These are phyloP conservation scores for Papilio aristodemus DNA, from an alignment of 1,140 invertebrate species.

Conservation along the genomic window DNA sequence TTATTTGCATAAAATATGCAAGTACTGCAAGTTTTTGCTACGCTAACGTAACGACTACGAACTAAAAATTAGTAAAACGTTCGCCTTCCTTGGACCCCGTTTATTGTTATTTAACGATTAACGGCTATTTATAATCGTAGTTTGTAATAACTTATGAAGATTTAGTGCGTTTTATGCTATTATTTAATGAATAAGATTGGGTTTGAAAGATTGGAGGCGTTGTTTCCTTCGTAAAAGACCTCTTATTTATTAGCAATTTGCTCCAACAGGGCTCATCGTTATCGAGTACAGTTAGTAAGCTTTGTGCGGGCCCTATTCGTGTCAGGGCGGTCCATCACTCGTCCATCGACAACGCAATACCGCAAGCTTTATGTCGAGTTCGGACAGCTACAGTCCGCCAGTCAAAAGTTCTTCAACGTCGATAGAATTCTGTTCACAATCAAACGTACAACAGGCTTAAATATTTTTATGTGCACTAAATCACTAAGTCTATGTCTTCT, in stretches of 20 bases:
- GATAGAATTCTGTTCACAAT: conserved; percentile 18
- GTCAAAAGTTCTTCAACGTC: conserved; percentile 20
- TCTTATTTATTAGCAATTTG: conserved; percentile 6
- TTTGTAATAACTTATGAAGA: conserved; percentile 54
- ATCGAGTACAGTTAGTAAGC: conserved; percentile 65
- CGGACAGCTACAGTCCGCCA: not conserved
- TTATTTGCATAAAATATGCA: conserved; percentile 70
- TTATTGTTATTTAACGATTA: conserved; percentile 61
- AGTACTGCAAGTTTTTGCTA: conserved; percentile 60
- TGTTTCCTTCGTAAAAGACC: conserved; percentile 1
- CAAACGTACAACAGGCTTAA: conserved; percentile 10
- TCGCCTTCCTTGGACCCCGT: conserved; percentile 62
- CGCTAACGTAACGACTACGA: conserved; percentile 63
- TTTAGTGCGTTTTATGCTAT: conserved; percentile 44
- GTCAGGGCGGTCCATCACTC: conserved; percentile 57
- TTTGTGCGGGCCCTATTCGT: conserved; percentile 64
- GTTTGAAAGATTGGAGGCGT: conserved; percentile 24
- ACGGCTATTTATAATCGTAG: conserved; percentile 62
- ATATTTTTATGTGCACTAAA: conserved; percentile 22
- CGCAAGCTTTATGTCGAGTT: conserved; percentile 46
- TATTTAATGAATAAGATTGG: too few relatives aligned
- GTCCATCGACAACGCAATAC: conserved; percentile 46
- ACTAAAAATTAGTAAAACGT: conserved; percentile 67
- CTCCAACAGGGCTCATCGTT: conserved; percentile 51
- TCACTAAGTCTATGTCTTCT: conserved; percentile 17